Evolutionary conservation across 1,140 invertebrate genomes (phyloP).

Genomic region (Achatina immaculata): DNA sequence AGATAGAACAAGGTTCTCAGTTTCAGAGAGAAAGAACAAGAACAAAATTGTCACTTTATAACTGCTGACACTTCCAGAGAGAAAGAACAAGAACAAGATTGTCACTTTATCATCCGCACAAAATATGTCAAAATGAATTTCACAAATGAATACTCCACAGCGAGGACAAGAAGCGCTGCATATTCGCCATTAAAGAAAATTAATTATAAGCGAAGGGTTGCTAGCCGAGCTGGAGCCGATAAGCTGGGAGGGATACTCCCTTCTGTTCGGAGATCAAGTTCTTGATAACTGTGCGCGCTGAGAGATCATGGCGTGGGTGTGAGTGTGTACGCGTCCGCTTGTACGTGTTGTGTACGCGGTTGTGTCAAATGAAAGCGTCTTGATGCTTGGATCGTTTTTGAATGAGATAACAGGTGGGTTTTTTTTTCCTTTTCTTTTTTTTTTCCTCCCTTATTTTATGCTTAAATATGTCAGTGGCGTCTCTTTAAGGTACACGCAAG

Average conservation of each 20-base stretch:
- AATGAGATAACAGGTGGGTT: not conserved
- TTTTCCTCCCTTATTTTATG: no score
- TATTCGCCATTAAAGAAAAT: slow-evolving; percentile 1
- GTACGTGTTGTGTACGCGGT: not conserved
- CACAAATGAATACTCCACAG: not conserved
- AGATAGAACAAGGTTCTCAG: no score
- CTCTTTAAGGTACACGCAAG: no score
- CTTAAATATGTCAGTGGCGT: no score
- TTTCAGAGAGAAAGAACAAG: no score
- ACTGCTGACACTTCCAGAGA: not conserved
- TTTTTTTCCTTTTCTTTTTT: not conserved
- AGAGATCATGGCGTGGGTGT: not conserved
- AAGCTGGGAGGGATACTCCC: not conserved
- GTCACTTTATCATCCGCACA: not conserved
- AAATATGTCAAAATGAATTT: slow-evolving; percentile 1
- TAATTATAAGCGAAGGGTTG: not conserved
- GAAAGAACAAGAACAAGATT: not conserved
- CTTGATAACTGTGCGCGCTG: not conserved
- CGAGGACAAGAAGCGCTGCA: not conserved
- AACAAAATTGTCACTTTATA: no score
- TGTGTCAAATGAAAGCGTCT: not conserved
- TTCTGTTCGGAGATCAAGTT: not conserved
- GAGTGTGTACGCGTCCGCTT: not conserved
- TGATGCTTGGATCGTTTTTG: no score
- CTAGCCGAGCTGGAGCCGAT: not conserved